Evolutionary conservation across 2,113 vertebrate genomes (phyloP).

Genomic region (Anguilla japonica): DNA sequence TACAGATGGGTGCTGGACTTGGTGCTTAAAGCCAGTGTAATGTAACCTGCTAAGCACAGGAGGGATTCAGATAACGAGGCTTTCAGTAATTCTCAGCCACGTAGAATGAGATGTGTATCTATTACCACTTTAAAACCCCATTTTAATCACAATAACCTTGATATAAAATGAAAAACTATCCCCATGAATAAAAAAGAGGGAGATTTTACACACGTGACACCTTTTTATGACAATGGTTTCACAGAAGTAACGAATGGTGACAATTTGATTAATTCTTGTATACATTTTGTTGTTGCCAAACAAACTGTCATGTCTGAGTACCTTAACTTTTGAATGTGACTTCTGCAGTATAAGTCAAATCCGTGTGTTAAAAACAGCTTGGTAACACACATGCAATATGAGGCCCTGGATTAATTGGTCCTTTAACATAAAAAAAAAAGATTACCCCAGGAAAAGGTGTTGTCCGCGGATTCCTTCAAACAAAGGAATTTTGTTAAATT

Average conservation of each 20-base stretch:
- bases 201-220: neutral
- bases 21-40: neutral
- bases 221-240: neutral
- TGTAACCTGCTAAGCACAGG: neutral
- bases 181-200: neutral
- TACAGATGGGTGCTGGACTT: neutral
- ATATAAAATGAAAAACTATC: neutral
- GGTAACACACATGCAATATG: neutral
- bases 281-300: neutral
- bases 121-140: neutral
- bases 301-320: neutral
- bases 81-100: neutral
- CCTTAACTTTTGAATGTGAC: neutral
- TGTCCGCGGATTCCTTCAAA: neutral
- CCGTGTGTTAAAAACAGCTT: neutral
- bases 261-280: neutral
- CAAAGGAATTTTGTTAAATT: too few relatives aligned
- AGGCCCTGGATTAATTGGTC: too few relatives aligned
- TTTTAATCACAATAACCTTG: neutral
- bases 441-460: too few relatives aligned
- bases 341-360: neutral
- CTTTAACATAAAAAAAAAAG: too few relatives aligned
- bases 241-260: neutral
- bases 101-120: too few relatives aligned
- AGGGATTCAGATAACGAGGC: neutral